Evolutionary conservation across 2,113 vertebrate genomes (phyloP), one percentile per base, ranked within the genome.

Genomic region (Bagarius yarrelli): DNA sequence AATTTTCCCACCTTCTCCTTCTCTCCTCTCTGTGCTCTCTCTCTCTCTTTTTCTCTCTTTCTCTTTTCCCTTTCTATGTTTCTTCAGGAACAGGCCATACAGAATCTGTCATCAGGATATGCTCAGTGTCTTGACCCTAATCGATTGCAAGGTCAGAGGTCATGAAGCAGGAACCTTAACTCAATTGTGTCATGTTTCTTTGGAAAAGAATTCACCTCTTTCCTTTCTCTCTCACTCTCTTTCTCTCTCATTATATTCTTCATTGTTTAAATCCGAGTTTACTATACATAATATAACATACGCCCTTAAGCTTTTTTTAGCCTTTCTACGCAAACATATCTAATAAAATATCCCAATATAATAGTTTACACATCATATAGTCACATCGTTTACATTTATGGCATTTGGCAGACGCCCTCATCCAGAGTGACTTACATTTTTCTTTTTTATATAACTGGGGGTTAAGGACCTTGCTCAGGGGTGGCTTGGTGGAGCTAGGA

Each of bases 71-170:
- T 36, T 47, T 88, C 83, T 63, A 66, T 61, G 40, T 64, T 56
- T 61, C 89, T 91, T 89, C 92, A 90, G 85, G 91, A 92, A 93
- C 91, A 83, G 89, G 81, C 75, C 85, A 81, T 82, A 88, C 50
- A 66, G 86, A 89, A 86, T 83, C 89, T 83, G 87, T 86, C 52
- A 71, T 88, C 88, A 89, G 88, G 88, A 86, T 85, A 83, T 87
- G 89, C 89, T 93, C 90, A 86, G 79, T 85, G 88, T 88, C 73
- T 69, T 88, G 90, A 93, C 92, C 92, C 89, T 88, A 85, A 87
- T 90, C 86, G 74, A 90, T 90, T 88, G 59, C 76, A 75, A 86
- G 93, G 94, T 94, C 93, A 94, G 80, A 91, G 94, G 94, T 90
- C 92, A 91, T 18, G 76, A 90, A 91, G 89, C 82, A 89, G 77